A percentile compares a stretch with the other conserved stretches of the same genome.
phyloP scores from a whole-genome alignment of 2,888 invertebrate species.

The Nemapogon koenigi region DNA sequence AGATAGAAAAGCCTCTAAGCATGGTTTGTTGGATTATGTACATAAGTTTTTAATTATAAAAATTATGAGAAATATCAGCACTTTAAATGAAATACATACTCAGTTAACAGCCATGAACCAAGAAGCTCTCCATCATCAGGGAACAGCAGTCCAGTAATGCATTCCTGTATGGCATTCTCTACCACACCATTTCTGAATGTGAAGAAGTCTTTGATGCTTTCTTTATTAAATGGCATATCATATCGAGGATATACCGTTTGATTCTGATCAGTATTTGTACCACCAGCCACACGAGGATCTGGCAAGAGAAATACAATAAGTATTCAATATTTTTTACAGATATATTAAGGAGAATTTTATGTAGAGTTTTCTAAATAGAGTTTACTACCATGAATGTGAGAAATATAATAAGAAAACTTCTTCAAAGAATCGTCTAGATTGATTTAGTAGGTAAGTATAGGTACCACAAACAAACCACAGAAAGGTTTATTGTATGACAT shows the following conservation, averaged over 20 bases:
- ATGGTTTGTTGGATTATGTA: no score
- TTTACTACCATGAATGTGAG: neutral
- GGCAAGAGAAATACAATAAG: no score
- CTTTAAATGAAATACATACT: constrained; percentile 61
- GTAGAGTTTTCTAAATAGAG: neutral
- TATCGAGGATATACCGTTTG: constrained; percentile 47
- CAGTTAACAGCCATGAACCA: constrained; percentile 82
- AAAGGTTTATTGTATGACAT: no score
- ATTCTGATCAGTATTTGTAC: constrained; percentile 27
- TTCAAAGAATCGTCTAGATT: no score
- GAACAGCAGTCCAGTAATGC: constrained; percentile 69
- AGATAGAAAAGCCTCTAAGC: no score
- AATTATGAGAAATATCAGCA: no score
- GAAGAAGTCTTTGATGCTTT: constrained; percentile 73
- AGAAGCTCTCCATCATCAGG: constrained; percentile 74
- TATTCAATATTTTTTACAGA: no score
- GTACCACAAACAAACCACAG: no score
- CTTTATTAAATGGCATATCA: constrained; percentile 51
- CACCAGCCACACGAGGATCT: neutral
- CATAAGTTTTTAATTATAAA: no score
- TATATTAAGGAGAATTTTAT: neutral
- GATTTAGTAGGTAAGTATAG: no score
- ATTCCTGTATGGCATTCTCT: constrained; percentile 74
- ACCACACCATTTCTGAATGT: constrained; percentile 77
- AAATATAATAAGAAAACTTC: no score